Base-by-base conservation (phyloP, 1,140 invertebrate species). In the Drosophila dunni region DNA sequence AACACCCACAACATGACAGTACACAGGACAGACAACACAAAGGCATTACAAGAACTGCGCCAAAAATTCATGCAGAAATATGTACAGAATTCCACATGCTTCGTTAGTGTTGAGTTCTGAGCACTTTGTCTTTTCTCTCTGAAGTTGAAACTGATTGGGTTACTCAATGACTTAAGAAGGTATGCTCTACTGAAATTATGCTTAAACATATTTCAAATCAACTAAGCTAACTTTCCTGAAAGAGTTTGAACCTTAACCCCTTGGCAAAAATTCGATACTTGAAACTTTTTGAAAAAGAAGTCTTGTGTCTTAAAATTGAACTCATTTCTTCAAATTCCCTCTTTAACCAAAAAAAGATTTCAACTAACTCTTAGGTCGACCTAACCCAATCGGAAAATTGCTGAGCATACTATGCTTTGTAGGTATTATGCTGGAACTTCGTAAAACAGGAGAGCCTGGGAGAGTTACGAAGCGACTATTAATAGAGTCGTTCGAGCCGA, bases 401-500 rank as follows among this genome's bases (percentile, higher is more conserved):
- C 64, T 50, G 20, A 67, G 42, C 45, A 78, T 58, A 80, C 51
- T 40, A 48, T 56, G 65, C 66, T 67, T 29, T 29, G 24, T 29
- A 29, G 24, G 24, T 29, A 80, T 61, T 40, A 48, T 56, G 65
- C 66, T 67, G 51, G 34, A 17, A 20, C 40, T 63, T 45, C 13
- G 45, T 20, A 24, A 29, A 10, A 46, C 15, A 7, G 36, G 7
- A 10, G 4, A 29, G 10, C 10, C 3, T 8, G n/a, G 60, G 29
- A 48, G 68, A 61, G 20, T 45, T 63, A 53, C 51, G 56, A 20
- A 71, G 50, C 45, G 53, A 54, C 84, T 89, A 89, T 89, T 89
- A 89, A 89, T 89, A 89, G 84, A 89, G 80, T 83, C 85, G 84
- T 89, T 84, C 48, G 68, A 70, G 67, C 65, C 50, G 58, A 74